Evolutionary conservation across 2,113 vertebrate species (phyloP).

Genomic region (Rutilus rutilus): DNA sequence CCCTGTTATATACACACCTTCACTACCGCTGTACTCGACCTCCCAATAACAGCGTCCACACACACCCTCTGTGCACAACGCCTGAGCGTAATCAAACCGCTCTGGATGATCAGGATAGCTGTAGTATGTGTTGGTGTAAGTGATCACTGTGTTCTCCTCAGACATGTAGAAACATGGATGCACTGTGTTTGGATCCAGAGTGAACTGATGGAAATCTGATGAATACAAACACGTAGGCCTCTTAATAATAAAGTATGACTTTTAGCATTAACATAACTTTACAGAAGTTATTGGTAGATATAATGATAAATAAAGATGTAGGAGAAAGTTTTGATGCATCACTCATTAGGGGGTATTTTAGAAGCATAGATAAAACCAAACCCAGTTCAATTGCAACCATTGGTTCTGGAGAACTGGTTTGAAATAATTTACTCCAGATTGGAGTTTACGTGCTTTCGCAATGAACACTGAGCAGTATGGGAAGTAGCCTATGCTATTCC

Average conservation of each 20-base stretch:
- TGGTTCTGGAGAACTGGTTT: not conserved
- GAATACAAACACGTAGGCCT: not conserved
- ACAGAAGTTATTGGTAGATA: too few relatives aligned
- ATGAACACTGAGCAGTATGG: too few relatives aligned
- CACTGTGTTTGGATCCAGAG: conserved; percentile 8
- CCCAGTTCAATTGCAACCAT: not conserved
- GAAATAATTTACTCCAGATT: too few relatives aligned
- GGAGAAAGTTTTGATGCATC: too few relatives aligned
- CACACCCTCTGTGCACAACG: not conserved
- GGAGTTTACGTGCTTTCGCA: too few relatives aligned
- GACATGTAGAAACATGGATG: not conserved
- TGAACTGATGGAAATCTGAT: not conserved
- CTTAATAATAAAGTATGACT: not conserved
- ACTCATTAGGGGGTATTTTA: too few relatives aligned
- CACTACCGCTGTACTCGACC: not conserved
- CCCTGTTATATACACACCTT: not conserved
- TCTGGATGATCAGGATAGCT: not conserved
- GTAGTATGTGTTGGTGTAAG: not conserved
- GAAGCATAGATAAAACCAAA: too few relatives aligned
- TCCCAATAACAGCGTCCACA: conserved; percentile 11
- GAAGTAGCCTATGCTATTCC: not conserved
- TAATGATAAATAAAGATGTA: too few relatives aligned
- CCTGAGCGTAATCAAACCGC: not conserved
- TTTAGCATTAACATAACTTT: too few relatives aligned
- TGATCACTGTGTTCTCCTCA: not conserved